phyloP scores from a whole-genome alignment of 2,797 vertebrate genomes.

The Sebastes diaconus region DNA sequence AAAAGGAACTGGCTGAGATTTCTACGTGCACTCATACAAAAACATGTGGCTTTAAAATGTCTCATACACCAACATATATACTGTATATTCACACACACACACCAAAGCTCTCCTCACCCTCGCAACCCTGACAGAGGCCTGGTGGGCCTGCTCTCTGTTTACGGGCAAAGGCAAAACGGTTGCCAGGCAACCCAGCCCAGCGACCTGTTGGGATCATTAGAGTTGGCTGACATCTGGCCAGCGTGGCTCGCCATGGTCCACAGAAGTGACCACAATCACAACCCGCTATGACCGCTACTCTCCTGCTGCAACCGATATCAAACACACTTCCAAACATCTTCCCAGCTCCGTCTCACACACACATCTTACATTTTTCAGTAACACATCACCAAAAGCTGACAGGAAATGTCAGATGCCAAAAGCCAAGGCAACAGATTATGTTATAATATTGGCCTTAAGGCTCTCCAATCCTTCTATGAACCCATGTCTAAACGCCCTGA shows the following conservation, averaged over 20 bases:
- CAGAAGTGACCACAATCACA: conserved; percentile 69
- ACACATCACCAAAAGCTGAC: conserved; percentile 3
- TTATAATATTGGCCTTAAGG: background rate
- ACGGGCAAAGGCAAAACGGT: conserved; percentile 76
- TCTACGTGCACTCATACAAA: conserved; percentile 12
- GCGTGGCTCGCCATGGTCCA: conserved; percentile 60
- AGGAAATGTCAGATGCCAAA: conserved; percentile 26
- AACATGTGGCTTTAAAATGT: conserved; percentile 27
- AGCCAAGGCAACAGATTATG: background rate
- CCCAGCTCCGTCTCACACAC: conserved; percentile 25
- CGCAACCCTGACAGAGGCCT: conserved; percentile 71
- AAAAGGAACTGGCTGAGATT: conserved; percentile 37
- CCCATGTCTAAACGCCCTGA: background rate
- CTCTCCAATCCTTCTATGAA: background rate
- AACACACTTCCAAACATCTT: conserved; percentile 28
- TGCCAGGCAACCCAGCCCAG: conserved; percentile 79
- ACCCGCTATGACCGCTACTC: conserved; percentile 53
- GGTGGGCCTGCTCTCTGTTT: conserved; percentile 75
- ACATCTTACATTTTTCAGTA: background rate
- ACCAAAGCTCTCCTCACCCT: conserved; percentile 70
- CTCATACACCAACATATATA: conserved; percentile 45
- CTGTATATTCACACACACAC: conserved; percentile 27
- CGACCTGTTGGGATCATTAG: conserved; percentile 80
- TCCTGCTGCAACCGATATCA: conserved; percentile 63
- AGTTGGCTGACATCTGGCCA: conserved; percentile 81